Conservation (phyloP, 2,888 invertebrate species). For the Leptopilina syphax region DNA sequence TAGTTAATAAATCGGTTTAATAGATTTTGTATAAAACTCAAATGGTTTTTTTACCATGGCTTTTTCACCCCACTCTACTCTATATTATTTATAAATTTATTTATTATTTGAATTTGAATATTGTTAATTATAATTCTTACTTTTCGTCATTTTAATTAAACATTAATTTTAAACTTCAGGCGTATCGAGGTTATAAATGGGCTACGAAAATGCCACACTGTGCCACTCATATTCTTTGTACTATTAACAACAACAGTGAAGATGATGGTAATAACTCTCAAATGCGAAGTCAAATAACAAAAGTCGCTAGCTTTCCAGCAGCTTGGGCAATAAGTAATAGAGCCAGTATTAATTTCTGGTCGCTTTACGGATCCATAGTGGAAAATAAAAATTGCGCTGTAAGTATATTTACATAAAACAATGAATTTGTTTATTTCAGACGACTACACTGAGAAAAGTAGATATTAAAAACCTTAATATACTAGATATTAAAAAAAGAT, state of each 20-base stretch:
- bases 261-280: conserved; percentile 77
- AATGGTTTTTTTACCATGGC: too few relatives aligned
- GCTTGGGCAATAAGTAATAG: conserved; percentile 88
- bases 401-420: conserved; percentile 65
- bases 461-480: too few relatives aligned
- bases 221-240: conserved; percentile 87
- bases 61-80: too few relatives aligned
- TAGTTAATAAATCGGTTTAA: too few relatives aligned
- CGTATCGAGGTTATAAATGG: conserved; percentile 89
- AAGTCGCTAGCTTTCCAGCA: conserved; percentile 85
- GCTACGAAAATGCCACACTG: conserved; percentile 84
- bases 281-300: conserved; percentile 85
- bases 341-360: conserved; percentile 87
- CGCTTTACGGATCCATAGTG: conserved; percentile 86
- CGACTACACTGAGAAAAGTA: too few relatives aligned
- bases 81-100: too few relatives aligned
- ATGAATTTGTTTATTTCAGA: too few relatives aligned
- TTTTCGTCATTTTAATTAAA: not conserved
- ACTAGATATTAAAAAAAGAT: too few relatives aligned
- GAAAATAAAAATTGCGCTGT: conserved; percentile 85
- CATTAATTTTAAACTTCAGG: conserved; percentile 73
- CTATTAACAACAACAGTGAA: conserved; percentile 84
- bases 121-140: not conserved
- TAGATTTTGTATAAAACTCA: too few relatives aligned
- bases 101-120: not conserved